Percentiles rank a stretch among this genome's conserved stretches.
These are phyloP conservation scores for Lanius ludovicianus DNA, from an alignment of 2,113 vertebrate genomes.

Conservation along the genomic window DNA sequence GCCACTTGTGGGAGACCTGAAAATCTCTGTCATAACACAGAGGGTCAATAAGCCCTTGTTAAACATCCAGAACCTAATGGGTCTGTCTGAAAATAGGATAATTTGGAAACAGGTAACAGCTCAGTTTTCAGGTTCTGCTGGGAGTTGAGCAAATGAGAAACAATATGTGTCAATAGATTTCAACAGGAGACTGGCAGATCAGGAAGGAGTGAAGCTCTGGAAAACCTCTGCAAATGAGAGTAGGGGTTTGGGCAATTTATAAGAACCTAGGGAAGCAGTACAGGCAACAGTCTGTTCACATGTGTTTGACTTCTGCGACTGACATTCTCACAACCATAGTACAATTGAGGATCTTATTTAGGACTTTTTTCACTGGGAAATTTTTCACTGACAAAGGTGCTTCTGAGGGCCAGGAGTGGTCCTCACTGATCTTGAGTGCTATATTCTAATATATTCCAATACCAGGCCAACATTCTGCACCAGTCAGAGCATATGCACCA, in stretches of 20 bases:
- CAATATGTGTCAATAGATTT: background rate
- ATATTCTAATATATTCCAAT: background rate
- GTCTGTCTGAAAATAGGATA: background rate
- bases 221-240: background rate
- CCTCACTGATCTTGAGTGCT: background rate
- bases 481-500: background rate
- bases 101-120: background rate
- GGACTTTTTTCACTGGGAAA: background rate
- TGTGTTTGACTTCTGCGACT: background rate
- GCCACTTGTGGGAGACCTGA: background rate
- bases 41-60: background rate
- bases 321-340: background rate
- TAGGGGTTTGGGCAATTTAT: background rate
- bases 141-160: background rate
- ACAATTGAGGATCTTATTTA: background rate
- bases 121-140: background rate
- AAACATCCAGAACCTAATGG: background rate
- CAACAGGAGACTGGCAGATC: background rate
- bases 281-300: background rate
- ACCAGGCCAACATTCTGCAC: background rate
- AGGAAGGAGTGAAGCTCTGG: background rate
- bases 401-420: background rate
- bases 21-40: background rate
- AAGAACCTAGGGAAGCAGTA: background rate
- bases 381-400: background rate